Conservation (phyloP, 1,140 invertebrate species). For the Xylocopa sonorina region DNA sequence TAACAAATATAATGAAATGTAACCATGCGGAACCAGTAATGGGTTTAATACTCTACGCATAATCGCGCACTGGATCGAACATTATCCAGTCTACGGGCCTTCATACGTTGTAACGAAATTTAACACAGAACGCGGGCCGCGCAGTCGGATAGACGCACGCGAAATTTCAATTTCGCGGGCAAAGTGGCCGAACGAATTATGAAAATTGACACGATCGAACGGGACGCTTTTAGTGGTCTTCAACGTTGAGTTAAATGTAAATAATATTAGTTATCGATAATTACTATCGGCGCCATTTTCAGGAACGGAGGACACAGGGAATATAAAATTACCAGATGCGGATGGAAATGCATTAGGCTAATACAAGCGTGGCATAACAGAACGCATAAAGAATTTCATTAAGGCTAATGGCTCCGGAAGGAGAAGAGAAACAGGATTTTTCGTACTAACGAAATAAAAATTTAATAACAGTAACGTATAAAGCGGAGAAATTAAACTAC, state of each 20-base stretch:
- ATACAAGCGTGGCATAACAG: not conserved
- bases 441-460: not conserved
- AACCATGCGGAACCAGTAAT: constrained; percentile 32
- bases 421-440: not conserved
- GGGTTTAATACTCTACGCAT: constrained; percentile 20
- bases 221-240: not conserved
- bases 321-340: not conserved
- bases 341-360: not conserved
- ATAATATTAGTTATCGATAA: no score
- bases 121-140: not conserved
- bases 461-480: not conserved
- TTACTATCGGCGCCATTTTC: no score
- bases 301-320: no score
- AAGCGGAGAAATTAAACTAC: not conserved
- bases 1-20: constrained; percentile 41
- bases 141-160: not conserved
- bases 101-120: constrained; percentile 13
- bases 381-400: not conserved
- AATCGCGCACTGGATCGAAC: constrained; percentile 15
- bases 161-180: not conserved
- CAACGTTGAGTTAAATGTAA: no score
- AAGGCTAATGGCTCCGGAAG: not conserved
- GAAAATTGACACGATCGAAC: not conserved
- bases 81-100: constrained; percentile 28
- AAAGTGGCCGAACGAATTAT: not conserved